A percentile compares a stretch with the other conserved stretches of the same genome.
These are phyloP conservation scores for Cecropterus lyciades DNA, from an alignment of 1,140 invertebrate genomes.

Conservation along the genomic window DNA sequence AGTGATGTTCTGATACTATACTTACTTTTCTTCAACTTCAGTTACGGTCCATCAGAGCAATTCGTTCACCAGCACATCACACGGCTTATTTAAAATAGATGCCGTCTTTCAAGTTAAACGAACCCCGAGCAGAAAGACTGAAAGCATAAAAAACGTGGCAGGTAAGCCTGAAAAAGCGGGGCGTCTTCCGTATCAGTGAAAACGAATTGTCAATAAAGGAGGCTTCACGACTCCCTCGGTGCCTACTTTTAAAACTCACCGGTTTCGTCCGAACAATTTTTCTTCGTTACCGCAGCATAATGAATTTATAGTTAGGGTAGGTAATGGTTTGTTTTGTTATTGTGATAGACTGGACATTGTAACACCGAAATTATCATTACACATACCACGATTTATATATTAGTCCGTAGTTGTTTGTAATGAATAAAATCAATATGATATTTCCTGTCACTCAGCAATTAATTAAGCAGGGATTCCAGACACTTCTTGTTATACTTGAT, in stretches of 20 bases:
- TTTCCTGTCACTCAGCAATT: too few species aligned
- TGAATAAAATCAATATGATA: too few species aligned
- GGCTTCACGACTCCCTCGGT: constrained; percentile 41
- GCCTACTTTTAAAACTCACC: constrained; percentile 26
- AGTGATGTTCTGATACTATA: too few species aligned
- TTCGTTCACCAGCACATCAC: constrained; percentile 8
- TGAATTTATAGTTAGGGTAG: constrained; percentile 22
- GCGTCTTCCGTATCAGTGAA: constrained; percentile 51
- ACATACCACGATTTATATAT: too few species aligned
- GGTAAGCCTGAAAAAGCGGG: constrained; percentile 46
- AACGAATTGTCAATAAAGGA: constrained; percentile 55
- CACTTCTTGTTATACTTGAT: too few species aligned
- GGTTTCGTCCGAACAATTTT: constrained; percentile 3
- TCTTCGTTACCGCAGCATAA: constrained; percentile 16
- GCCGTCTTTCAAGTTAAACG: constrained; percentile 27
- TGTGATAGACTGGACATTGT: background rate
- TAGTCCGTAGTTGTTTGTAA: too few species aligned
- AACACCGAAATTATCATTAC: too few species aligned
- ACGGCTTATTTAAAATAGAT: constrained; percentile 18
- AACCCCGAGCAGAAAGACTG: constrained; percentile 20
- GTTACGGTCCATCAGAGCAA: background rate
- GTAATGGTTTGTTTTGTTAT: constrained; percentile 5
- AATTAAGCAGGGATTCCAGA: too few species aligned
- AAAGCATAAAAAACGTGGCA: constrained; percentile 34
- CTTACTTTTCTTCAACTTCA: background rate